Conservation (phyloP, 2,888 invertebrate species). For the Atrina japonica region DNA sequence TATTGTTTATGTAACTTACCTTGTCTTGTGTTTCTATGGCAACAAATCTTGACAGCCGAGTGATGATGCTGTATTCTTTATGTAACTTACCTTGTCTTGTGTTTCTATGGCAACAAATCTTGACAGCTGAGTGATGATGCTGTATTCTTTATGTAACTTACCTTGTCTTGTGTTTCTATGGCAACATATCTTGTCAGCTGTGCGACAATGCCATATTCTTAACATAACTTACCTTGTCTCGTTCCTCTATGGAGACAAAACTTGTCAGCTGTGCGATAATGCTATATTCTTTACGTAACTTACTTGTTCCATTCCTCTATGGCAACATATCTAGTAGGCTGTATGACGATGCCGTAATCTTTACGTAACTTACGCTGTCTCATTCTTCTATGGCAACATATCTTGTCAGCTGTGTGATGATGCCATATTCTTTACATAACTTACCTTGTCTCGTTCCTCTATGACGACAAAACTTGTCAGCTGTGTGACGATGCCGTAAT, state of each 20-base stretch:
- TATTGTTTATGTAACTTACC: constrained; percentile 49
- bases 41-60: constrained; percentile 80
- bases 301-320: no score
- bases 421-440: neutral
- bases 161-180: constrained; percentile 78
- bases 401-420: no score
- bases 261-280: constrained; percentile 80
- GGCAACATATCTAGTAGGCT: no score
- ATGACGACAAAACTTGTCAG: constrained; percentile 80
- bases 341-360: no score
- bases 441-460: constrained; percentile 78
- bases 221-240: constrained; percentile 68
- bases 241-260: constrained; percentile 80
- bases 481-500: constrained; percentile 79
- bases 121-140: constrained; percentile 79
- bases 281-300: constrained; percentile 78
- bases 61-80: constrained; percentile 78
- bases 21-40: constrained; percentile 79
- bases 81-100: constrained; percentile 78
- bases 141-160: constrained; percentile 78
- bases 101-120: constrained; percentile 80
- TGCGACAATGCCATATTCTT: constrained; percentile 78
- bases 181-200: constrained; percentile 80
- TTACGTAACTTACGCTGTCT: no score
- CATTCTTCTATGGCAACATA: no score